Evolutionary conservation across 2,888 invertebrate species (phyloP), one percentile per base, ranked within the genome.

Genomic region (Megaustenia siamemsis): DNA sequence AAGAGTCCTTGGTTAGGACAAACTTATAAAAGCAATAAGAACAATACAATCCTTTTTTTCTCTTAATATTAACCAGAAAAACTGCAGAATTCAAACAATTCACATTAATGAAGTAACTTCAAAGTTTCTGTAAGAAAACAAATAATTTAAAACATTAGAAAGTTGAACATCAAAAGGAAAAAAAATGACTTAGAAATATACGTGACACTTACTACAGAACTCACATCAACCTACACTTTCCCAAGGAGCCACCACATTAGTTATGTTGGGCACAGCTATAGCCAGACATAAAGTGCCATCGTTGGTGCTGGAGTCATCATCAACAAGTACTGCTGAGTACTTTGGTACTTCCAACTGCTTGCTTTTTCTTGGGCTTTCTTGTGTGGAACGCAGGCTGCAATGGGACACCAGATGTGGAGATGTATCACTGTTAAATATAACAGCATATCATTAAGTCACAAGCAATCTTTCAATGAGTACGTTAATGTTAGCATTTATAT

Each of bases 351-450:
- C 92, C 35, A 93, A 89, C 78, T 87, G 91, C 84, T 90, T 91
- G 82, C 91, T 90, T 60, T 91, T 89, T 45, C 97, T 87, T 4
- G 88, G 89, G 66, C 90, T 89, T 10, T 85, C 87, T 28, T 83
- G 73, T 18, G 85, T 60, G 5, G 87, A 83, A 28, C 85, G 76
- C 35, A 85, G 73, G 5, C 85, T 85, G 5, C 81, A 80, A 5
- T 86, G 83, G 21, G 84, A 75, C 69, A 63, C 71, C 83, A 87
- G 96, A 95, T 96, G 96, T 32, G 97, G 96, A 90, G 97, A 96
- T 8, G 86, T 86, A 32, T 88, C 88, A 76, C 88, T 88, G 87
- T 56, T 56, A 78, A 71, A 45, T 71, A 81, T 38, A 79, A 80
- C 35, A 49, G 40, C 5, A 12, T 12, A 43, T 45, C 40, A 71